Conservation (phyloP, 30 jellyfish, hydroid and myxozoan genomes). For the Turritopsis dohrnii region DNA sequence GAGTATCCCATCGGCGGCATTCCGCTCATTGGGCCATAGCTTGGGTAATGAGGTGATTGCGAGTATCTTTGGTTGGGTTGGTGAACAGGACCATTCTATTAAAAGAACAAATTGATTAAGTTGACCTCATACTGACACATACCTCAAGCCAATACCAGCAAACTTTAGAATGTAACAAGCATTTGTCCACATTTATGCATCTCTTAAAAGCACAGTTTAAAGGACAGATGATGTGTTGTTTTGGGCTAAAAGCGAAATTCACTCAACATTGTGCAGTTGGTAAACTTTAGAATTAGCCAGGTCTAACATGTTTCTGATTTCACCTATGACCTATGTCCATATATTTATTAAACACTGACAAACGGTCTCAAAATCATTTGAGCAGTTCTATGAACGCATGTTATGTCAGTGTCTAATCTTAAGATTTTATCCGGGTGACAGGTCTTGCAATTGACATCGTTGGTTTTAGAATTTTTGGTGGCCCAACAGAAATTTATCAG, state of each 20-base stretch:
- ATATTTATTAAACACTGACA: too few relatives aligned
- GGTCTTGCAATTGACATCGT: too few relatives aligned
- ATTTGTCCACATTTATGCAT: not conserved
- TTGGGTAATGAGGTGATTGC: conserved; percentile 62
- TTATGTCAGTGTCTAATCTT: too few relatives aligned
- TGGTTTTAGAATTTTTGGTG: too few relatives aligned
- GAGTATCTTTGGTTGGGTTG: conserved; percentile 55
- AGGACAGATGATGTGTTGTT: not conserved
- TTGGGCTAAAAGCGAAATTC: not conserved
- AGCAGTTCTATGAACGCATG: too few relatives aligned
- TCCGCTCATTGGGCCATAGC: conserved; percentile 73
- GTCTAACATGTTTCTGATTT: not conserved
- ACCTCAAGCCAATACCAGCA: not conserved
- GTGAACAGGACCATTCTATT: conserved; percentile 67
- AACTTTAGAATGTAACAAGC: not conserved
- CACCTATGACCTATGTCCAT: not conserved
- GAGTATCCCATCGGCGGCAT: conserved; percentile 80
- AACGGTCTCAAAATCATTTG: too few relatives aligned
- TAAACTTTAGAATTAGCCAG: not conserved
- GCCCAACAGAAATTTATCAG: not conserved
- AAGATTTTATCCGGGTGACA: too few relatives aligned
- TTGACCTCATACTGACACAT: too few relatives aligned
- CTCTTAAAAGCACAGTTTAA: not conserved
- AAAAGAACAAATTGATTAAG: not conserved
- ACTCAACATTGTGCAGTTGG: not conserved